Conservation (phyloP, 2,797 vertebrate species). For the Notolabrus celidotus region DNA sequence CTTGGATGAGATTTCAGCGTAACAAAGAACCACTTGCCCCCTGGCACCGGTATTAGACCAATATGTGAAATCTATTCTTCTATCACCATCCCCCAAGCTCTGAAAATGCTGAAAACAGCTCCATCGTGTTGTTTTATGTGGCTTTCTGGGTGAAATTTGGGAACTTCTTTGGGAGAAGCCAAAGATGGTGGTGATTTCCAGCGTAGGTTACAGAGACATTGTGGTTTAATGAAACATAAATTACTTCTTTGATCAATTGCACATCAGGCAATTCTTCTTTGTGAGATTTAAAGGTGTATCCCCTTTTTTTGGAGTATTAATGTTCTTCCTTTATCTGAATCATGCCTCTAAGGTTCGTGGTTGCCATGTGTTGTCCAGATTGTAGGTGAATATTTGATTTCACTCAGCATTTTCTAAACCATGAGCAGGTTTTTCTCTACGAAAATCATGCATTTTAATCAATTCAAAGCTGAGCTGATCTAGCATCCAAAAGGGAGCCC, state of each 20-base stretch:
- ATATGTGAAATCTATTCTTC: constrained; percentile 29
- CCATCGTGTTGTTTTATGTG: constrained; percentile 10
- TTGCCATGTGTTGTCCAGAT: background rate
- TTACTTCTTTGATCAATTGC: constrained; percentile 12
- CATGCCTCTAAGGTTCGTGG: background rate
- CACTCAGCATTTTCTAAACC: background rate
- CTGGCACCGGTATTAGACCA: too few relatives aligned
- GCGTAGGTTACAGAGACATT: constrained; percentile 1
- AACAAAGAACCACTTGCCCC: constrained; percentile 17
- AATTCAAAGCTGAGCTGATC: background rate
- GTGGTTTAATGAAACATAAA: background rate
- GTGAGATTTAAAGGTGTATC: constrained; percentile 1
- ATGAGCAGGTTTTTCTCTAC: background rate
- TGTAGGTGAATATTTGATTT: background rate
- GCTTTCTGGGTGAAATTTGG: constrained; percentile 9
- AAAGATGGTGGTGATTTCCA: background rate
- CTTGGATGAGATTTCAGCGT: constrained; percentile 33
- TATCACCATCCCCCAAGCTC: background rate
- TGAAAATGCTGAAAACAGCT: background rate
- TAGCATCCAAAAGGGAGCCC: background rate
- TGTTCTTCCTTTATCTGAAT: background rate
- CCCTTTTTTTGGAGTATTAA: background rate
- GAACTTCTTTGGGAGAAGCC: background rate
- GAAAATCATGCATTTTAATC: constrained; percentile 11
- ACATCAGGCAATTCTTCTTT: background rate